Evolutionary conservation across 2,888 invertebrate species (phyloP).

Genomic region (Protophormia terraenovae): DNA sequence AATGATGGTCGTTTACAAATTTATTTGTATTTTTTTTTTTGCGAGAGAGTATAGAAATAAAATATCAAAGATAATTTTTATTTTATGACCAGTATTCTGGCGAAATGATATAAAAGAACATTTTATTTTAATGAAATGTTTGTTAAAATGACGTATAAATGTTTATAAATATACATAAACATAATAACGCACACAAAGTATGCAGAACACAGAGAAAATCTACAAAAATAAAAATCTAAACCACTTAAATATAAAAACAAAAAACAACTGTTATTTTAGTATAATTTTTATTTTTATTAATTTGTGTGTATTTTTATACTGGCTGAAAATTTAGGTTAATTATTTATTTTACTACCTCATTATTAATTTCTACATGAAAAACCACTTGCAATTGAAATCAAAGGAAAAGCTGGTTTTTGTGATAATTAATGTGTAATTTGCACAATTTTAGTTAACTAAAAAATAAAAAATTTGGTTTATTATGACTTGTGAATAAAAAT

Average conservation of each 20-base stretch:
- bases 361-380: not conserved
- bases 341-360: constrained; percentile 1
- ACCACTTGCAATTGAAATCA: not conserved
- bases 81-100: not conserved
- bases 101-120: not conserved
- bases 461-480: not conserved
- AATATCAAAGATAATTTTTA: not conserved
- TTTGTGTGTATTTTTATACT: not conserved
- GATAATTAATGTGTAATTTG: not conserved
- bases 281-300: not conserved
- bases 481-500: no score
- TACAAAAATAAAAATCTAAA: not conserved
- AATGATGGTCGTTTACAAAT: not conserved
- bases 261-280: not conserved
- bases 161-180: not conserved
- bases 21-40: not conserved
- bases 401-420: not conserved
- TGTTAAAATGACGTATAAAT: not conserved
- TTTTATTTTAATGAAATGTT: not conserved
- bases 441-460: not conserved
- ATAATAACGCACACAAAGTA: not conserved
- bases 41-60: not conserved
- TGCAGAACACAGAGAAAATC: not conserved
- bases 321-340: constrained; percentile 17
- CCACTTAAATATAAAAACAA: not conserved